phyloP scores from a whole-genome alignment of 2,113 vertebrate genomes.

The Proteles cristata region DNA sequence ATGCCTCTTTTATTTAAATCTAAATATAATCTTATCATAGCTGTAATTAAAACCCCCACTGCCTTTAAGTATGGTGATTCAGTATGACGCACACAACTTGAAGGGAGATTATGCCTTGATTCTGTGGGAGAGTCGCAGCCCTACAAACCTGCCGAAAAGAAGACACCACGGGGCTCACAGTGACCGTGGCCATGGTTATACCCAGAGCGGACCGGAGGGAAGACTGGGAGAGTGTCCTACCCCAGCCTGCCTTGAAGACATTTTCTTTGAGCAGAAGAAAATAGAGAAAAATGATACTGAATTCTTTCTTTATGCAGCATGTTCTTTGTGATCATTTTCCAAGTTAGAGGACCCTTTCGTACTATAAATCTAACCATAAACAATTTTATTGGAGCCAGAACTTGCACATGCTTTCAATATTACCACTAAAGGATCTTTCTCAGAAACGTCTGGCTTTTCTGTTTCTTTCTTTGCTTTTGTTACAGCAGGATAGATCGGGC shows the following conservation, averaged over 20 bases:
- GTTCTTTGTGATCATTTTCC: slow-evolving; percentile 60
- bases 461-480: slow-evolving; percentile 46
- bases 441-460: slow-evolving; percentile 11
- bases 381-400: slow-evolving; percentile 64
- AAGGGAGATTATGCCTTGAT: neutral
- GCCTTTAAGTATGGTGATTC: neutral
- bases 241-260: neutral
- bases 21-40: neutral
- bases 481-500: neutral
- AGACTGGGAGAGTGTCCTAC: neutral
- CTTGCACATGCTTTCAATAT: slow-evolving; percentile 63
- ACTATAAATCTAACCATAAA: slow-evolving; percentile 66
- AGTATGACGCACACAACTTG: neutral
- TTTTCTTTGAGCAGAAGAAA: neutral
- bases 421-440: slow-evolving; percentile 27
- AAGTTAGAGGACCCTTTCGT: slow-evolving; percentile 48
- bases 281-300: slow-evolving; percentile 24
- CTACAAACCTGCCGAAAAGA: accelerated
- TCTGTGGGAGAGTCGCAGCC: neutral
- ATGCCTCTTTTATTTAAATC: slow-evolving; percentile 27
- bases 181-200: accelerated
- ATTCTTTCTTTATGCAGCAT: slow-evolving; percentile 52
- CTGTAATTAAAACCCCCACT: neutral
- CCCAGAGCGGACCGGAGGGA: neutral
- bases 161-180: too few species aligned